Evolutionary conservation across 2,888 invertebrate species (phyloP).

Genomic region (Ophraella communa): DNA sequence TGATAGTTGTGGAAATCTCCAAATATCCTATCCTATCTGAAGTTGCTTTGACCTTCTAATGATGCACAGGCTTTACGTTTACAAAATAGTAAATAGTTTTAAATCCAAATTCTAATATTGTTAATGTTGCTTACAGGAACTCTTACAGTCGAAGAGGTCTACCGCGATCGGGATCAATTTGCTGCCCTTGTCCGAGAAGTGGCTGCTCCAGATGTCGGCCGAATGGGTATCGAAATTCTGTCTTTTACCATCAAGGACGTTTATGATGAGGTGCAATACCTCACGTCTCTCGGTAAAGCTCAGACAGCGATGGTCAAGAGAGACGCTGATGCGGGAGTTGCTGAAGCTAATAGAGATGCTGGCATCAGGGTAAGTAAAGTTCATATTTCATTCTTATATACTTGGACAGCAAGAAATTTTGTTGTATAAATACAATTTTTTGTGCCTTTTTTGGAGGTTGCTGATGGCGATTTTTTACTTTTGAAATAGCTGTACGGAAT

Average conservation of each 20-base stretch:
- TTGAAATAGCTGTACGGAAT: too few relatives aligned
- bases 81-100: too few relatives aligned
- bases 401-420: too few relatives aligned
- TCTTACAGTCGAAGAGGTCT: slow-evolving; percentile 96
- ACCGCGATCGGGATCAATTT: slow-evolving; percentile 97
- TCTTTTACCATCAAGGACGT: slow-evolving; percentile 99
- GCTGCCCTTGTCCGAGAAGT: slow-evolving; percentile 96
- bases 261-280: slow-evolving; percentile 94
- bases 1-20: too few relatives aligned
- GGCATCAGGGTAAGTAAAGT: slow-evolving; percentile 76
- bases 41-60: too few relatives aligned
- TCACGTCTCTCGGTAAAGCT: slow-evolving; percentile 90
- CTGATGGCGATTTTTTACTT: too few relatives aligned
- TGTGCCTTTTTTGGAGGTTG: too few relatives aligned
- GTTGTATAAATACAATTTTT: too few relatives aligned
- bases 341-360: slow-evolving; percentile 94
- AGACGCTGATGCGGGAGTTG: slow-evolving; percentile 93
- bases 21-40: too few relatives aligned
- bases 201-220: slow-evolving; percentile 96
- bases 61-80: too few relatives aligned
- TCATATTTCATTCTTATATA: too few relatives aligned
- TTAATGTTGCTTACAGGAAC: slow-evolving; percentile 73
- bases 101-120: slow-evolving; percentile 11
- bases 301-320: slow-evolving; percentile 93
- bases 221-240: slow-evolving; percentile 98